Evolutionary conservation across 2,113 vertebrate species (phyloP), one percentile per base, ranked within the genome.

Genomic region (Solea solea): DNA sequence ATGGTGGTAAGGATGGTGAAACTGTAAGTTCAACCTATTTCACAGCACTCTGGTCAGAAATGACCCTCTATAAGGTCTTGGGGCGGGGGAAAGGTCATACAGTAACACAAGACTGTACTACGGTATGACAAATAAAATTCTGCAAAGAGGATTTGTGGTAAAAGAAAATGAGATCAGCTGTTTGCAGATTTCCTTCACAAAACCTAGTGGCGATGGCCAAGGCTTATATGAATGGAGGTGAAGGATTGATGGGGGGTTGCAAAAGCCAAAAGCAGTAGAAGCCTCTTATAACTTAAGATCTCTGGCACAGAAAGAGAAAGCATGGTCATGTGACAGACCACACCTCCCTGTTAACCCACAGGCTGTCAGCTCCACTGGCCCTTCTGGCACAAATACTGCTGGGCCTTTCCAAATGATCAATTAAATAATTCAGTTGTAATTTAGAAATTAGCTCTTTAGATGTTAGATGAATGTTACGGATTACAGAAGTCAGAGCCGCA

Each of bases 261-360:
- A 73, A 81, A 86, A 63, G 63, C 64, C 44, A 74, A 80, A 84
- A 64, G 65, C 64, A 83, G 60, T 66, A 64, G 71, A 89, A 86
- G 86, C 85, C 82, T 90, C 81, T 89, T 89, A 83, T 82, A 82
- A 89, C 69, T 80, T 72, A 90, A 84, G 81, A 87, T 90, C 82
- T 85, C 67, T 82, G 70, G 54, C 69, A 78, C 54, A 74, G 79
- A 70, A 41, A 58, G 51, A 74, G 79, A 70, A 41, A 58, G 51
- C 62, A 39, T 65, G 59, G 46, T 70, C 70, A 80, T 78, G 52
- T 78, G 61, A 90, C 60, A 48, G 62, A 39, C 76, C 42, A 72
- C 74, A 51, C 77, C 49, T 57, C 75, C 40, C 76, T 73, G 59
- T 48, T 71, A 81, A 80, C 78, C 68, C 60, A 15, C 54, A 52